Conservation (phyloP, 2,888 invertebrate genomes). For the Stenodema calcarata region DNA sequence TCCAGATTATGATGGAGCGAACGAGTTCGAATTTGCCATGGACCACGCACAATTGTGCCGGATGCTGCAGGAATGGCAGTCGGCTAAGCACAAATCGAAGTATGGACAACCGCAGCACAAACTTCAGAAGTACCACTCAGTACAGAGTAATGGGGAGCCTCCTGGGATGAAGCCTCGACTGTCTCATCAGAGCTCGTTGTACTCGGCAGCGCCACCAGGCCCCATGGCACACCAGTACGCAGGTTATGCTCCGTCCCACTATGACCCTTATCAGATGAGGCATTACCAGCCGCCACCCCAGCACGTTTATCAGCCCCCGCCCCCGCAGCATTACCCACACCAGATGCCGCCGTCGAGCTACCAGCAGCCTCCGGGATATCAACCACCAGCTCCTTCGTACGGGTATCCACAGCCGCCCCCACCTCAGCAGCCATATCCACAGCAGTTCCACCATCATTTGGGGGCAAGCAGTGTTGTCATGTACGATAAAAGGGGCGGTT, state of each 20-base stretch:
- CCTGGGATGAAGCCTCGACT: constrained; percentile 32
- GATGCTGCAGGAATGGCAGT: constrained; percentile 78
- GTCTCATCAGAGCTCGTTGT: constrained; percentile 49
- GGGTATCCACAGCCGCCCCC: constrained; percentile 22
- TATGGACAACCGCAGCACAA: constrained; percentile 62
- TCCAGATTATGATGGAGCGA: constrained; percentile 79
- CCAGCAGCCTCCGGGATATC: constrained; percentile 37
- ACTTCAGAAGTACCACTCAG: constrained; percentile 51
- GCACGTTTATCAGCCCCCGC: constrained; percentile 23
- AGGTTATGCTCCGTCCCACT: constrained; percentile 33
- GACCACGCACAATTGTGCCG: constrained; percentile 73
- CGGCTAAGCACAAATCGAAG: constrained; percentile 67
- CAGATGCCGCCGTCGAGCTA: constrained; percentile 43
- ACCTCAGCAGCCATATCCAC: constrained; percentile 29
- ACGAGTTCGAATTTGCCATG: constrained; percentile 75
- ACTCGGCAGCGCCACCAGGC: constrained; percentile 5
- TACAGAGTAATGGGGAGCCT: constrained; percentile 54
- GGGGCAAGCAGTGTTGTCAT: constrained; percentile 56
- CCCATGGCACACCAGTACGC: constrained; percentile 16
- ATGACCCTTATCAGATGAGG: constrained; percentile 22
- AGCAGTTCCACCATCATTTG: constrained; percentile 48
- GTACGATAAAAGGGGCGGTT: constrained; percentile 56
- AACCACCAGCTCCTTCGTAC: background rate
- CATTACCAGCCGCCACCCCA: constrained; percentile 40
- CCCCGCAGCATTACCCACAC: constrained; percentile 41